Percentiles rank a stretch among this genome's conserved stretches.
Evolutionary conservation across 2,797 vertebrate species (phyloP).

Genomic region (Chaetodon trifasciatus): DNA sequence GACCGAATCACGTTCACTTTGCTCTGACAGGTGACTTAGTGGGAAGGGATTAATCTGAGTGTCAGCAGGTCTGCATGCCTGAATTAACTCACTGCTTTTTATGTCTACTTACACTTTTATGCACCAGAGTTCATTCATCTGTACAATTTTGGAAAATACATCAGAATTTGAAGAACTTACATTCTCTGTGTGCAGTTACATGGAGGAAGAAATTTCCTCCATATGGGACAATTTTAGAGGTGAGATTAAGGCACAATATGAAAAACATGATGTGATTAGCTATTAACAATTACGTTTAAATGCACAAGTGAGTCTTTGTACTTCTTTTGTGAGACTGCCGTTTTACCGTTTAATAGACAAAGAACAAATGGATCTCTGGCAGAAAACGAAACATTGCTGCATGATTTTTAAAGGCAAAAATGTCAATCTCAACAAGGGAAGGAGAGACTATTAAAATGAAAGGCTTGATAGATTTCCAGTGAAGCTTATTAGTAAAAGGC

Average conservation of each 20-base stretch:
- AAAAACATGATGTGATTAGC: not conserved
- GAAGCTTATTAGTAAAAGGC: constrained; percentile 39
- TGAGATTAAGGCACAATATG: not conserved
- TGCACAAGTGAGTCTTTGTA: not conserved
- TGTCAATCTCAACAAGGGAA: constrained; percentile 36
- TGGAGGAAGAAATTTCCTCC: not conserved
- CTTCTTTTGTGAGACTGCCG: not conserved
- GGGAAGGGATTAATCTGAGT: constrained; percentile 43
- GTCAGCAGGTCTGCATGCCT: constrained; percentile 23
- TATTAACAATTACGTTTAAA: constrained; percentile 4
- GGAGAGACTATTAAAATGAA: constrained; percentile 44
- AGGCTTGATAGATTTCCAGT: constrained; percentile 48
- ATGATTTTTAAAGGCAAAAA: constrained; percentile 34
- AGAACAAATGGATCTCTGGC: constrained; percentile 20
- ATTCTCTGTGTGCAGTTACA: not conserved
- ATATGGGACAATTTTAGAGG: not conserved
- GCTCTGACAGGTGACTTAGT: constrained; percentile 37
- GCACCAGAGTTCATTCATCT: not conserved
- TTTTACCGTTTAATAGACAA: not conserved
- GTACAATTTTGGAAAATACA: not conserved
- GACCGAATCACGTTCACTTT: constrained; percentile 36
- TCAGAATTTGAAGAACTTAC: not conserved
- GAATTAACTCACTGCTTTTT: constrained; percentile 20
- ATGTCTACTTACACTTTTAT: constrained; percentile 14
- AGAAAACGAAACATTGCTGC: constrained; percentile 24